phyloP scores from a whole-genome alignment of 2,888 invertebrate species.

The Drymonia ruficornis region DNA sequence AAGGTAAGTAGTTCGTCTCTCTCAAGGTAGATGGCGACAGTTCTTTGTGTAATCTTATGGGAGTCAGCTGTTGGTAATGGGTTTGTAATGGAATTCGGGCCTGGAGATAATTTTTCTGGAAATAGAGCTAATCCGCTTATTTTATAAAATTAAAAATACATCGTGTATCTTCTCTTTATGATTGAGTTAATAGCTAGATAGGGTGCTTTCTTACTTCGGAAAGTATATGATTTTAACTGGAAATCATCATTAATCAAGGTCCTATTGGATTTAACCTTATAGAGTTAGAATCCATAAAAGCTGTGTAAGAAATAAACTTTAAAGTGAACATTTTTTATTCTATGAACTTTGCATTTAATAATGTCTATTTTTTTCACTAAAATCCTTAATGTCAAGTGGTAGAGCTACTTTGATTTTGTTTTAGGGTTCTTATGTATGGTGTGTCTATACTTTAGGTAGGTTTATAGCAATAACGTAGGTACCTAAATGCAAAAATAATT shows the following conservation, averaged over 20 bases:
- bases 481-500: too few species aligned
- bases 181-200: background rate
- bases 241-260: background rate
- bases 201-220: too few species aligned
- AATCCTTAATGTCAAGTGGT: too few species aligned
- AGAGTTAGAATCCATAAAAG: too few species aligned
- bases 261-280: background rate
- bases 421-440: too few species aligned
- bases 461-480: too few species aligned
- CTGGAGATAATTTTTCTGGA: conserved; percentile 16
- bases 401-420: too few species aligned
- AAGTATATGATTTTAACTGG: background rate
- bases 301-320: background rate
- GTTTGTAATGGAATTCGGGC: conserved; percentile 43
- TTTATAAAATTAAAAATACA: conserved; percentile 7
- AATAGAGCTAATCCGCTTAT: conserved; percentile 17
- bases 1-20: conserved; percentile 50
- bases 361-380: too few species aligned
- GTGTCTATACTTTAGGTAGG: too few species aligned
- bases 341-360: too few species aligned
- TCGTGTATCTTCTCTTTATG: conserved; percentile 6
- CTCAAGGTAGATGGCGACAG: conserved; percentile 58
- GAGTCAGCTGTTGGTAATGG: conserved; percentile 57
- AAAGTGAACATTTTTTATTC: too few species aligned
- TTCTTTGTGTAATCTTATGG: conserved; percentile 28